A percentile compares a stretch with the other conserved stretches of the same genome.
Evolutionary conservation across 2,888 invertebrate genomes (phyloP).

Genomic region (Oligia latruncula): DNA sequence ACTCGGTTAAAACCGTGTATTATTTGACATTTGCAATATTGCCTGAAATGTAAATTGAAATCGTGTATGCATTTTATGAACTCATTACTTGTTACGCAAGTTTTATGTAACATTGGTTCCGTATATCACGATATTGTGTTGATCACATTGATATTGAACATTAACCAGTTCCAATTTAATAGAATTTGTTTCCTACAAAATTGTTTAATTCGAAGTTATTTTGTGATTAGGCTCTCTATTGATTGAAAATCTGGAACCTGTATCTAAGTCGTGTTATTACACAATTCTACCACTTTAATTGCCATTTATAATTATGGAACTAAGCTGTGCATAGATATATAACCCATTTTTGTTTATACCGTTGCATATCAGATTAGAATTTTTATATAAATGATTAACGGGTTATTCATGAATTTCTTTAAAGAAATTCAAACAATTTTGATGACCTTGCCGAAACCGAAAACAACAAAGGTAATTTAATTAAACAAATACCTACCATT

Average conservation of each 20-base stretch:
- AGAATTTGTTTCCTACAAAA: constrained; percentile 10
- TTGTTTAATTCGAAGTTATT: constrained; percentile 2
- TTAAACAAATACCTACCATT: constrained; percentile 17
- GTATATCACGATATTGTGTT: constrained; percentile 50
- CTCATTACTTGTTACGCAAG: constrained; percentile 51
- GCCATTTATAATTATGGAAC: neutral
- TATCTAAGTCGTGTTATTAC: neutral
- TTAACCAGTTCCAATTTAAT: constrained; percentile 16
- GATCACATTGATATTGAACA: constrained; percentile 51
- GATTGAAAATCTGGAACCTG: constrained; percentile 6
- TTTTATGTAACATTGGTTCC: constrained; percentile 48
- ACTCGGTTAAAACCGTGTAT: constrained; percentile 23
- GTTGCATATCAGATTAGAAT: neutral
- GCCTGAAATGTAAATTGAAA: constrained; percentile 53
- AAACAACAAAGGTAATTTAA: constrained; percentile 11
- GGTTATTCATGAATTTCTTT: neutral
- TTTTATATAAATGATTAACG: neutral
- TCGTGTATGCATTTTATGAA: constrained; percentile 55
- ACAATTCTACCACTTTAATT: neutral
- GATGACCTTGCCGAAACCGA: neutral
- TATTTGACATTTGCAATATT: constrained; percentile 45
- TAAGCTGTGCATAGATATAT: neutral
- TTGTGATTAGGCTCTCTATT: neutral
- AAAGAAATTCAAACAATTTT: neutral
- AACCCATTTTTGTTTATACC: neutral